Evolutionary conservation across 2,113 vertebrate species (phyloP), one percentile per base, ranked within the genome.

Genomic region (Setophaga coronata): DNA sequence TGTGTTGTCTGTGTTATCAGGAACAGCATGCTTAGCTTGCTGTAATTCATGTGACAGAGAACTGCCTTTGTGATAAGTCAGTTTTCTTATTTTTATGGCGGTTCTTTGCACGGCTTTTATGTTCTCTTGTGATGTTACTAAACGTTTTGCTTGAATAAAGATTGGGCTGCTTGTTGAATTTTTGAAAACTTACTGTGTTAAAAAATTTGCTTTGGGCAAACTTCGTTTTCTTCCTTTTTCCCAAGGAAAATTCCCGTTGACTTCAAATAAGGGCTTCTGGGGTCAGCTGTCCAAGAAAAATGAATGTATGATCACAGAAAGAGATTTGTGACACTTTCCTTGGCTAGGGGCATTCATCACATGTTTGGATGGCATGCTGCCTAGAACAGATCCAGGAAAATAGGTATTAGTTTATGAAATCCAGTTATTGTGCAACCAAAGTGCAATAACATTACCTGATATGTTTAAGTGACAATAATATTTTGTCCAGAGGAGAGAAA

Each of bases 291-390:
- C 69, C 80, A 84, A 87, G 51, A 83, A 83, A 80, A 96, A 91
- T 56, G 18, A 86, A 67, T 67, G 60, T 34, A 42, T 71, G 79
- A 82, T 81, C 43, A 45, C 42, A 78, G 69, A 34, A 81, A 71
- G 88, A 78, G 69, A 78, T 93, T 96, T 92, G 60, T 91, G 91
- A 92, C 80, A 71, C 79, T 86, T 86, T 62, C 12, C 28, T 93
- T 92, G 85, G 76, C 80, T 62, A 43, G 60, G 9, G 14, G 19
- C 28, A 71, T 58, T 93, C 31, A 81, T 89, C 76, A 48, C 36
- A 7, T 74, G 40, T 80, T 92, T 92, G n/a, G 93, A 89, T 57
- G 28, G 25, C 83, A 10, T 14, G 43, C 51, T 92, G 71, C 76
- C 58, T 92, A 25, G 34, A 87, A 77, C 31, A 28, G 71, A 73